A percentile compares a stretch with the other conserved stretches of the same genome.
These are phyloP conservation scores for Rutilus rutilus DNA, from an alignment of 2,113 vertebrate genomes.

Conservation along the genomic window DNA sequence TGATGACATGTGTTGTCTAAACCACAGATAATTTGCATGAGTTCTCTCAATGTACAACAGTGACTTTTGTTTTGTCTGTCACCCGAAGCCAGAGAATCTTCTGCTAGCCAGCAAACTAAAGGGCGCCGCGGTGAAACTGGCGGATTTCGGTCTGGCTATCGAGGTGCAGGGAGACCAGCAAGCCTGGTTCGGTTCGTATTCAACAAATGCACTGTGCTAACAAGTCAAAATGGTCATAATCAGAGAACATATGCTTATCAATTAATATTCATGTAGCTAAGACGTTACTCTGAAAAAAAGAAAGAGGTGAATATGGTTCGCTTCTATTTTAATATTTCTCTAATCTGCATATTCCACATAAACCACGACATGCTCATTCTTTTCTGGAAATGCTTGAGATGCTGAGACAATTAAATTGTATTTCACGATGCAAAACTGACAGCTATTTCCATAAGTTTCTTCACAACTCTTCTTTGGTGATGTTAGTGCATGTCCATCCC, in stretches of 20 bases:
- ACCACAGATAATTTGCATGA: not conserved
- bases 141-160: slow-evolving; percentile 96
- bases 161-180: slow-evolving; percentile 98
- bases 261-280: not conserved
- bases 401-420: not conserved
- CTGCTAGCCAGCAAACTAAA: slow-evolving; percentile 97
- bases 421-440: not conserved
- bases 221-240: not conserved
- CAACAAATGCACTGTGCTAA: not conserved
- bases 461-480: not conserved
- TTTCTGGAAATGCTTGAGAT: not conserved
- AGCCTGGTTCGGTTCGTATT: slow-evolving; percentile 95
- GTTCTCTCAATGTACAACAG: not conserved
- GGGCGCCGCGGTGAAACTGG: slow-evolving; percentile 95
- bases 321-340: not conserved
- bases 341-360: not conserved
- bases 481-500: not conserved
- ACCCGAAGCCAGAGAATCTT: slow-evolving; percentile 92
- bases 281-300: not conserved
- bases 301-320: not conserved
- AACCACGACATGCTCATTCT: not conserved
- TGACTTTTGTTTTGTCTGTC: slow-evolving; percentile 52
- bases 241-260: not conserved
- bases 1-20: not conserved
- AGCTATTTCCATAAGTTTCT: not conserved